Conservation (phyloP, 2,113 vertebrate species). For the Epinephelus cyanopodus region DNA sequence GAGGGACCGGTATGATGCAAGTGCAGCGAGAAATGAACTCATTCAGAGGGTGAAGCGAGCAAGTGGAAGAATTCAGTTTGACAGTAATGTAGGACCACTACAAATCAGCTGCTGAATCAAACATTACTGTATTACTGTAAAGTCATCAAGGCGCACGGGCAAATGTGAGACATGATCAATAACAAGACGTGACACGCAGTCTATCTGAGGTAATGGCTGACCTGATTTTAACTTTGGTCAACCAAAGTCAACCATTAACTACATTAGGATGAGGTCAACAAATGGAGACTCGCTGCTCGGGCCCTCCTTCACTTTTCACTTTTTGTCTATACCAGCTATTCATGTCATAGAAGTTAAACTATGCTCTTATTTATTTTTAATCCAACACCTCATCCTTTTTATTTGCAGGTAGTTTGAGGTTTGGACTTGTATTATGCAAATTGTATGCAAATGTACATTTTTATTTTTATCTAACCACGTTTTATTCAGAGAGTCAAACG, state of each 20-base stretch:
- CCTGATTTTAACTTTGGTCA: constrained; percentile 64
- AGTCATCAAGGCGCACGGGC: too few relatives aligned
- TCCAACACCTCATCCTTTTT: not conserved
- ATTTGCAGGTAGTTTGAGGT: not conserved
- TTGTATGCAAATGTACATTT: too few relatives aligned
- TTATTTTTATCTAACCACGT: too few relatives aligned
- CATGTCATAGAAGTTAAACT: too few relatives aligned
- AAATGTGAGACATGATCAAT: constrained; percentile 1
- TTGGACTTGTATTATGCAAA: not conserved
- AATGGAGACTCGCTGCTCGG: not conserved
- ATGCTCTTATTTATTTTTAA: not conserved
- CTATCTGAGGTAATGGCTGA: constrained; percentile 39
- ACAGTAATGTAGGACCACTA: not conserved
- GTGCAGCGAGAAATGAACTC: constrained; percentile 62
- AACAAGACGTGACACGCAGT: not conserved
- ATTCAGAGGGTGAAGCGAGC: constrained; percentile 45
- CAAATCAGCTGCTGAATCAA: not conserved
- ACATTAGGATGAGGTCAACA: constrained; percentile 43
- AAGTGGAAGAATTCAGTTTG: constrained; percentile 55
- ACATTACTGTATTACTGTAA: not conserved
- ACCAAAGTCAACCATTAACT: constrained; percentile 77
- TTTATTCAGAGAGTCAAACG: too few relatives aligned
- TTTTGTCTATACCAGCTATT: not conserved
- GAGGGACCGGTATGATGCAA: constrained; percentile 79
- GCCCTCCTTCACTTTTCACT: not conserved